Evolutionary conservation across 2,888 invertebrate genomes (phyloP).

Genomic region (Boloria euphrosyne): DNA sequence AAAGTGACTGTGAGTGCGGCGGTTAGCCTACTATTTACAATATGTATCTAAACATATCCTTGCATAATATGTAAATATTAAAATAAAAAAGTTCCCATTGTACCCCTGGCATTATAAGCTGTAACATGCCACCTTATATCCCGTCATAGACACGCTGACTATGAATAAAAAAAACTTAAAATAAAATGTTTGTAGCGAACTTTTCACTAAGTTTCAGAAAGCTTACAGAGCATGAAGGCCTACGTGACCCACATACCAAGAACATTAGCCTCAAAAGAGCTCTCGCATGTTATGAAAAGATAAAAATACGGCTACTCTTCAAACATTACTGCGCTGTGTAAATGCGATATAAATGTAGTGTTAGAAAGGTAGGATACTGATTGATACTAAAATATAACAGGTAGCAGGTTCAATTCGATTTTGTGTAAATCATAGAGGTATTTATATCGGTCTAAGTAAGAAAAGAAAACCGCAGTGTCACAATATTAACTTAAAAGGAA

Average conservation of each 20-base stretch:
- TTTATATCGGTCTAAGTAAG: too few relatives aligned
- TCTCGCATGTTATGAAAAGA: slow-evolving; percentile 23
- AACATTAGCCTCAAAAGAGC: slow-evolving; percentile 29
- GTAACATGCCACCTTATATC: slow-evolving; percentile 8
- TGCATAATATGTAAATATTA: not conserved
- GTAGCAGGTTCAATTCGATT: too few relatives aligned
- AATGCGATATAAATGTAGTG: slow-evolving; percentile 12
- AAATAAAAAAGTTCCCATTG: not conserved
- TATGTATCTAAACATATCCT: too few relatives aligned
- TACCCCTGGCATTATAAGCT: slow-evolving; percentile 1
- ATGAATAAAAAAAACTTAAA: slow-evolving; percentile 22
- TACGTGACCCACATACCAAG: slow-evolving; percentile 27
- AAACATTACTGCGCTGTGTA: slow-evolving; percentile 15
- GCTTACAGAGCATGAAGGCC: slow-evolving; percentile 28
- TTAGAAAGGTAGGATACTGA: not conserved
- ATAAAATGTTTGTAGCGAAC: slow-evolving; percentile 21
- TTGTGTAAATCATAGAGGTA: too few relatives aligned
- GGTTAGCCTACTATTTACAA: too few relatives aligned
- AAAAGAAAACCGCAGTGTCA: too few relatives aligned
- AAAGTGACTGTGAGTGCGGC: too few relatives aligned
- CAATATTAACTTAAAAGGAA: too few relatives aligned
- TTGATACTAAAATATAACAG: too few relatives aligned
- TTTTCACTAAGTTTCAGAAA: slow-evolving; percentile 26
- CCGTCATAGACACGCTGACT: slow-evolving; percentile 18
- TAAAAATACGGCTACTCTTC: slow-evolving; percentile 21